Conservation (phyloP, 2,113 vertebrate genomes). For the Pomatorhinus ruficollis region DNA sequence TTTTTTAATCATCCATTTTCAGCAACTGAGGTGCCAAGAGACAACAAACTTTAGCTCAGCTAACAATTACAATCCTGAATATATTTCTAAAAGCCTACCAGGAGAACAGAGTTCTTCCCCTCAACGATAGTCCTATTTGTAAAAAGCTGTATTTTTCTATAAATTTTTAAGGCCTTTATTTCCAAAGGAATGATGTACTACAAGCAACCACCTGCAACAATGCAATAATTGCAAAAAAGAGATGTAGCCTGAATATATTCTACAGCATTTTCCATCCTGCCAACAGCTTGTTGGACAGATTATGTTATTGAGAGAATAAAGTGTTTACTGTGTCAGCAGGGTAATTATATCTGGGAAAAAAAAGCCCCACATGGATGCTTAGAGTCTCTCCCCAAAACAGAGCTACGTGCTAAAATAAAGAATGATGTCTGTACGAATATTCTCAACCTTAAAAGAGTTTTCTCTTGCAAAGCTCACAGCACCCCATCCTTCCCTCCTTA, state of each 20-base stretch:
- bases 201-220: neutral
- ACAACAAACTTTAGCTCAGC: neutral
- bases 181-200: neutral
- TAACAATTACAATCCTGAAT: neutral
- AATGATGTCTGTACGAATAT: neutral
- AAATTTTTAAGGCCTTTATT: neutral
- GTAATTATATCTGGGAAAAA: neutral
- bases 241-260: neutral
- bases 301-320: slow-evolving; percentile 1
- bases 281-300: neutral
- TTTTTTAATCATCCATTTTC: neutral
- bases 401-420: neutral
- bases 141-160: neutral
- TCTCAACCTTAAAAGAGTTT: neutral
- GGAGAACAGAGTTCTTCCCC: neutral
- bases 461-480: neutral
- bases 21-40: neutral
- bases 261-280: neutral
- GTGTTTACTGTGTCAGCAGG: neutral
- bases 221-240: neutral
- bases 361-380: neutral
- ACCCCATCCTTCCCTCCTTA: neutral
- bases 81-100: neutral
- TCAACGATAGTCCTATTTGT: neutral
- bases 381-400: neutral